Percentiles rank a stretch among this genome's conserved stretches.
These are phyloP conservation scores for Bhutanitis thaidina DNA, from an alignment of 2,888 invertebrate species.

Conservation along the genomic window DNA sequence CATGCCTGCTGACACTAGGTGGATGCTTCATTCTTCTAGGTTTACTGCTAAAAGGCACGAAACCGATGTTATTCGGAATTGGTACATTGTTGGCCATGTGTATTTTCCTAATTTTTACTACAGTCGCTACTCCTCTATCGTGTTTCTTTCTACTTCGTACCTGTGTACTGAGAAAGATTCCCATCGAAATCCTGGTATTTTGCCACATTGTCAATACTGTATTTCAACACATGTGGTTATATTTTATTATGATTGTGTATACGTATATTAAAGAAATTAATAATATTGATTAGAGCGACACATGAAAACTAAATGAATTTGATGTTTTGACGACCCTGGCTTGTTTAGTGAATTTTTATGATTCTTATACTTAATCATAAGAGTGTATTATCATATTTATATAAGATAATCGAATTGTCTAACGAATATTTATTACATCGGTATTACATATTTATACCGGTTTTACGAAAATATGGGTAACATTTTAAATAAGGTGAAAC, in stretches of 20 bases:
- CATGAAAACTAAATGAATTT: too few species aligned
- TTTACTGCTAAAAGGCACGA: conserved; percentile 3
- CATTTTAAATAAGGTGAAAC: too few species aligned
- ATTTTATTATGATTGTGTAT: conserved; percentile 40
- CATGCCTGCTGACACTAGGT: conserved; percentile 32
- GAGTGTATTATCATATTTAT: too few species aligned
- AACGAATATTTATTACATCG: too few species aligned
- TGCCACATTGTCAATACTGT: conserved; percentile 25
- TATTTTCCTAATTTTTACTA: conserved; percentile 24
- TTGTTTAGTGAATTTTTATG: too few species aligned
- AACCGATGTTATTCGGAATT: conserved; percentile 22
- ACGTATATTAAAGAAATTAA: conserved; percentile 25
- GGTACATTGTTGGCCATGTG: conserved; percentile 31
- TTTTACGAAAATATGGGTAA: too few species aligned
- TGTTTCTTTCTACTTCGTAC: conserved; percentile 37
- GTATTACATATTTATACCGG: too few species aligned
- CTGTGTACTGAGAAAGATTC: conserved; percentile 38
- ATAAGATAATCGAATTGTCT: too few species aligned
- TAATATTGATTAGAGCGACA: not conserved
- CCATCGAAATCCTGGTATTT: conserved; percentile 23
- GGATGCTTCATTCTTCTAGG: conserved; percentile 37
- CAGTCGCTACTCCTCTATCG: conserved; percentile 30
- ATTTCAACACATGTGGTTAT: conserved; percentile 45
- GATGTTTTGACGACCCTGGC: too few species aligned
- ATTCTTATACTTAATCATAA: too few species aligned